Percentiles rank a stretch among this genome's conserved stretches.
Evolutionary conservation across 2,888 invertebrate species (phyloP).

Genomic region (Apoderus coryli): DNA sequence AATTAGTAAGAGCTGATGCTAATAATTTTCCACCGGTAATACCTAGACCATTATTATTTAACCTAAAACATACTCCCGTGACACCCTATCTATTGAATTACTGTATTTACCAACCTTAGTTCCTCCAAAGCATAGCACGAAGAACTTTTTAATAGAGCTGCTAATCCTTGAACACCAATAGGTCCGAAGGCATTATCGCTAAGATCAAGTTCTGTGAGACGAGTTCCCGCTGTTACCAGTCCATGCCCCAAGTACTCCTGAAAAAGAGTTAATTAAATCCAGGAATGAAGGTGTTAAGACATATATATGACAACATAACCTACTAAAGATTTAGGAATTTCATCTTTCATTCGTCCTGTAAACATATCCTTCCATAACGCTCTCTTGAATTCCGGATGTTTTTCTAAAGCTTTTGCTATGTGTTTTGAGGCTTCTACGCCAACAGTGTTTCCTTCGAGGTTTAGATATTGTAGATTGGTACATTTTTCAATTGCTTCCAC

Average conservation of each 20-base stretch:
- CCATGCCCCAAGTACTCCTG: constrained; percentile 62
- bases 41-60: constrained; percentile 77
- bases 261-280: no score
- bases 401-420: constrained; percentile 65
- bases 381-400: constrained; percentile 61
- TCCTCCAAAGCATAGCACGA: constrained; percentile 73
- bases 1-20: constrained; percentile 58
- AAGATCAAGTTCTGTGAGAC: constrained; percentile 72
- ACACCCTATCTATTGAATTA: no score
- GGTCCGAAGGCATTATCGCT: constrained; percentile 98
- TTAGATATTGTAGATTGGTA: constrained; percentile 52
- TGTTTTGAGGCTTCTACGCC: constrained; percentile 80
- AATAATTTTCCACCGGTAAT: constrained; percentile 76
- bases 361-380: constrained; percentile 96
- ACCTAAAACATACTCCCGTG: no score
- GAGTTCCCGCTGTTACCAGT: constrained; percentile 64
- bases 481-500: constrained; percentile 62
- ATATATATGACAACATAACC: no score
- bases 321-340: constrained; percentile 86
- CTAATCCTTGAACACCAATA: constrained; percentile 80
- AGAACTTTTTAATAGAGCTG: constrained; percentile 65
- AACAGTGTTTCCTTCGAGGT: constrained; percentile 84
- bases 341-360: constrained; percentile 85
- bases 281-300: no score
- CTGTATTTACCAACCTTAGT: no score